These are phyloP conservation scores for Eleutherodactylus coqui DNA, from an alignment of 2,797 vertebrate genomes.

Conservation along the genomic window DNA sequence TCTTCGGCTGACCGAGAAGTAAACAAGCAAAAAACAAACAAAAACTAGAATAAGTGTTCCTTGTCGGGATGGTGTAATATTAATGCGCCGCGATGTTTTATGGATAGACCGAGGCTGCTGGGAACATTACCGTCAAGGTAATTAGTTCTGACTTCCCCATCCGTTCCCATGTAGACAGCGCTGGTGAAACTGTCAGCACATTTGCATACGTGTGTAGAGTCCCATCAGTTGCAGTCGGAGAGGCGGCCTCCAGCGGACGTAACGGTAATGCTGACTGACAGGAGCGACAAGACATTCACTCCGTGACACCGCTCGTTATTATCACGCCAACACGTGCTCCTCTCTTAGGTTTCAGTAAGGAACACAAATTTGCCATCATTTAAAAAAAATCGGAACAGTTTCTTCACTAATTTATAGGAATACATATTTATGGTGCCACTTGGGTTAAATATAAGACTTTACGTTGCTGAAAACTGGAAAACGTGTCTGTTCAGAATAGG, in stretches of 20 bases:
- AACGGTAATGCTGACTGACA: neutral
- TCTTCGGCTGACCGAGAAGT: neutral
- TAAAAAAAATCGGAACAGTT: neutral
- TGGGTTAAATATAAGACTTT: no score
- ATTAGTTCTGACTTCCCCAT: conserved; percentile 36
- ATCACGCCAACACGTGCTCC: neutral
- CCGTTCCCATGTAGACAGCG: neutral
- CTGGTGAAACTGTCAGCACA: neutral
- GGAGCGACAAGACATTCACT: neutral
- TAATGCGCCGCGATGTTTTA: conserved; percentile 25
- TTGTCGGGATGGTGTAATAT: conserved; percentile 16
- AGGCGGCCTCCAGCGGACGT: neutral
- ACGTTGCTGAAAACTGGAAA: no score
- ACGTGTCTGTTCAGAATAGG: no score
- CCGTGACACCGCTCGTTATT: neutral
- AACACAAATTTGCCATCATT: neutral
- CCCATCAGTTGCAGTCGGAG: neutral
- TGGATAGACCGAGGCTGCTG: neutral
- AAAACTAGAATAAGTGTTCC: no score
- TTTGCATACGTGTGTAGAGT: neutral
- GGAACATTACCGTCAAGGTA: neutral
- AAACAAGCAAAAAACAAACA: neutral
- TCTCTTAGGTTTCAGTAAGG: neutral
- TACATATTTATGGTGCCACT: neutral
- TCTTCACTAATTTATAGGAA: neutral